Evolutionary conservation across 2,113 vertebrate species (phyloP).

Genomic region (Crotalus horridus): DNA sequence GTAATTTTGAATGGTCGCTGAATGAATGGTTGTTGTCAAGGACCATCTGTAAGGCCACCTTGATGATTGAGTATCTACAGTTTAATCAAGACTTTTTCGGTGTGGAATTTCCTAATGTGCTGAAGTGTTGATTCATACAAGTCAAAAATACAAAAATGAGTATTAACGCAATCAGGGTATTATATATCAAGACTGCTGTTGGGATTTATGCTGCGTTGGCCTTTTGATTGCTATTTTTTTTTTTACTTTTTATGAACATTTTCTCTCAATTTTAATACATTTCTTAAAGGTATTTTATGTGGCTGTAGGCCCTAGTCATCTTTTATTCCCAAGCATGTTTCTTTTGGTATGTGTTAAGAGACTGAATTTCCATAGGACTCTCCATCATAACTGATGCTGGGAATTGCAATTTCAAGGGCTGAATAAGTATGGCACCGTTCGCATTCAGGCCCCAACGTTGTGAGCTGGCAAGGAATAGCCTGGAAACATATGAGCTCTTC

Average conservation of each 20-base stretch:
- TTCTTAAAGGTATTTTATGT: background rate
- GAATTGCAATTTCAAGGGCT: background rate
- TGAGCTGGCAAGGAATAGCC: background rate
- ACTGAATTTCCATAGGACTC: background rate
- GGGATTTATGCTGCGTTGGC: background rate
- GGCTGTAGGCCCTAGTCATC: too few species aligned
- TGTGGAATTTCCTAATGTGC: background rate
- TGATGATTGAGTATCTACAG: background rate
- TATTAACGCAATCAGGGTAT: background rate
- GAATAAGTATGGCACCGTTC: background rate
- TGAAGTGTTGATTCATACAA: background rate
- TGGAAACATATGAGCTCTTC: background rate
- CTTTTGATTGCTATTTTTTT: background rate
- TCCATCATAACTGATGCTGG: background rate
- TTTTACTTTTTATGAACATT: background rate
- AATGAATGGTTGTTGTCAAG: background rate
- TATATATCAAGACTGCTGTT: background rate
- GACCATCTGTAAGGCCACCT: background rate
- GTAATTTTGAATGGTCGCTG: background rate
- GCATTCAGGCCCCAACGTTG: background rate
- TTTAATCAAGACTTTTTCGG: background rate
- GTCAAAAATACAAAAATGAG: background rate
- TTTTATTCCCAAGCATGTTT: background rate
- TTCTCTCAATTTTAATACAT: background rate
- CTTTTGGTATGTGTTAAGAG: background rate